Conservation (phyloP, 2,113 vertebrate genomes). For the Fulica atra region DNA sequence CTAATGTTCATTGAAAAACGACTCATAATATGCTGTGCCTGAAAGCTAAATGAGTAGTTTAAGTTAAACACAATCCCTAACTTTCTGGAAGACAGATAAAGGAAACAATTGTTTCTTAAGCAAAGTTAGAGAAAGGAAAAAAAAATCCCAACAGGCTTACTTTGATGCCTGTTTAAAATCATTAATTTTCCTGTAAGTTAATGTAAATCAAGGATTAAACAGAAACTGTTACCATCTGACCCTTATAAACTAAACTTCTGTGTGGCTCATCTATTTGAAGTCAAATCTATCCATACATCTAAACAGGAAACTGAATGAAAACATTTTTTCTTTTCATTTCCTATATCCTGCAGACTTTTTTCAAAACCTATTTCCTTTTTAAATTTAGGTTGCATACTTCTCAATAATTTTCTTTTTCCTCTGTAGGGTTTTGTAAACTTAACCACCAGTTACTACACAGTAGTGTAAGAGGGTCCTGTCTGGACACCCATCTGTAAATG, state of each 20-base stretch:
- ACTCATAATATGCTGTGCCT: constrained; percentile 54
- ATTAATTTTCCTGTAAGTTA: constrained; percentile 68
- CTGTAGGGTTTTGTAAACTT: not conserved
- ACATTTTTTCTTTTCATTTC: constrained; percentile 44
- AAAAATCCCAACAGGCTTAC: not conserved
- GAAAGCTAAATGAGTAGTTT: constrained; percentile 58
- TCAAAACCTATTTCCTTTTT: constrained; percentile 27
- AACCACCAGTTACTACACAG: not conserved
- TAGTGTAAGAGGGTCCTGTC: not conserved
- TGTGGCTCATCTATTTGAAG: constrained; percentile 57
- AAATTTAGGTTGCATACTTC: not conserved
- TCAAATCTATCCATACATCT: constrained; percentile 45
- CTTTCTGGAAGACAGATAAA: constrained; percentile 64
- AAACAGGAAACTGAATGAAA: constrained; percentile 62
- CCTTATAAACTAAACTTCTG: constrained; percentile 58
- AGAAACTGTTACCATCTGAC: constrained; percentile 61
- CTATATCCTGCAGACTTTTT: constrained; percentile 38
- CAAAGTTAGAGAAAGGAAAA: constrained; percentile 1
- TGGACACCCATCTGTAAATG: not conserved
- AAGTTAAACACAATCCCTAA: constrained; percentile 42
- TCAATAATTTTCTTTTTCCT: not conserved
- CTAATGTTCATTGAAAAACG: constrained; percentile 57
- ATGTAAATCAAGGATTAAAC: constrained; percentile 69
- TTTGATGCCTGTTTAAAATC: constrained; percentile 64
- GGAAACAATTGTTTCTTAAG: constrained; percentile 52